Evolutionary conservation across 2,113 vertebrate species (phyloP).

Genomic region (Cyprinodon brontotheroides): DNA sequence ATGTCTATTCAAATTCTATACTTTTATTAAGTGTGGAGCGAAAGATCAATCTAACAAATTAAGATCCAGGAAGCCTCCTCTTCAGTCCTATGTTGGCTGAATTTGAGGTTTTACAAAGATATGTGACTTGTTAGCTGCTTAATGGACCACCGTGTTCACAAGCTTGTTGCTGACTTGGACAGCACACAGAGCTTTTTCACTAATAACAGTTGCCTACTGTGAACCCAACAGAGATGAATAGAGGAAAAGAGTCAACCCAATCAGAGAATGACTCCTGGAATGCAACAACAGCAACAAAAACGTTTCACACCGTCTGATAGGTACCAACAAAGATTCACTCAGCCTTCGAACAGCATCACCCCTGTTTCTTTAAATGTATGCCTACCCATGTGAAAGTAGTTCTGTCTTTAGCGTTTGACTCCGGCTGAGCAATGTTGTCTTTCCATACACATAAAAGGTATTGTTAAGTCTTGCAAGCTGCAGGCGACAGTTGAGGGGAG

Average conservation of each 20-base stretch:
- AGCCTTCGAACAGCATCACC: constrained; percentile 1
- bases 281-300: neutral
- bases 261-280: constrained; percentile 16
- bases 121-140: neutral
- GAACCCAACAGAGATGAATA: constrained; percentile 2
- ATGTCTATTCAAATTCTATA: neutral
- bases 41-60: neutral
- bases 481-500: constrained; percentile 62
- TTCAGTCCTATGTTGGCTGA: constrained; percentile 4
- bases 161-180: constrained; percentile 1
- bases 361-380: constrained; percentile 21
- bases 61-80: neutral
- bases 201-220: neutral
- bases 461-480: constrained; percentile 55
- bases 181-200: constrained; percentile 1
- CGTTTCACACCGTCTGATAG: neutral
- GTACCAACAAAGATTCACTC: constrained; percentile 7
- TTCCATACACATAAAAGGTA: constrained; percentile 55
- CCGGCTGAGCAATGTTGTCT: constrained; percentile 50
- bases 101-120: constrained; percentile 9
- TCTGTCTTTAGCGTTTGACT: constrained; percentile 25
- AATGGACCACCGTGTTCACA: constrained; percentile 7
- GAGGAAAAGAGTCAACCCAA: neutral
- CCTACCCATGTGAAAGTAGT: constrained; percentile 7
- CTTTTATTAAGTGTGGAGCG: neutral